Conservation (phyloP, 2,888 invertebrate species). For the Lingula anatina region DNA sequence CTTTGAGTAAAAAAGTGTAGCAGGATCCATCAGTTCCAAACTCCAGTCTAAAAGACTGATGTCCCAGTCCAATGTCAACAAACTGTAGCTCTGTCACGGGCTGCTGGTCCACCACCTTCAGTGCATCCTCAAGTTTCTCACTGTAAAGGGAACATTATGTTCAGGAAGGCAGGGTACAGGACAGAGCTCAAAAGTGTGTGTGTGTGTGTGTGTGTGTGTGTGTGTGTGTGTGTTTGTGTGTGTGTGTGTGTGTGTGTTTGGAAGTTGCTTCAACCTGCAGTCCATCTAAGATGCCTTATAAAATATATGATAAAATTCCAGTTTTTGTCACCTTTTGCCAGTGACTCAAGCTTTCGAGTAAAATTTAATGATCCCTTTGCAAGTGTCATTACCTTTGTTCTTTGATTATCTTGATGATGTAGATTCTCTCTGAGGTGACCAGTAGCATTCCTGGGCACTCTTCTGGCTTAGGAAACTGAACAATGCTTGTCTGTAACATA, state of each 20-base stretch:
- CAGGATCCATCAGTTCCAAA: conserved; percentile 36
- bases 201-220: too few species aligned
- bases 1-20: conserved; percentile 34
- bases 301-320: too few species aligned
- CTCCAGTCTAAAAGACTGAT: conserved; percentile 39
- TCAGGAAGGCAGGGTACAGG: too few species aligned
- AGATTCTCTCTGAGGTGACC: conserved; percentile 27
- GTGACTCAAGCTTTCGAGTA: too few species aligned
- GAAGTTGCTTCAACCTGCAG: too few species aligned
- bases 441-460: conserved; percentile 27
- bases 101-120: conserved; percentile 33
- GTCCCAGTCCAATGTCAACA: conserved; percentile 38
- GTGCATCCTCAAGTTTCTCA: conserved; percentile 20
- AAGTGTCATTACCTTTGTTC: conserved; percentile 10
- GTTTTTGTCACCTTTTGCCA: too few species aligned
- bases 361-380: too few species aligned
- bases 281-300: too few species aligned
- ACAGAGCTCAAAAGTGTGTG: too few species aligned
- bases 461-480: conserved; percentile 32
- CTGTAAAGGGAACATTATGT: conserved; percentile 9
- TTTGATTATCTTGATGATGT: conserved; percentile 21
- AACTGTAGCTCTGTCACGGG: conserved; percentile 36
- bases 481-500: conserved; percentile 28
- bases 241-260: too few species aligned
- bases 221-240: too few species aligned